A percentile compares a stretch with the other conserved stretches of the same genome.
Evolutionary conservation across 2,888 invertebrate genomes (phyloP).

Genomic region (Cartodere bifasciata): DNA sequence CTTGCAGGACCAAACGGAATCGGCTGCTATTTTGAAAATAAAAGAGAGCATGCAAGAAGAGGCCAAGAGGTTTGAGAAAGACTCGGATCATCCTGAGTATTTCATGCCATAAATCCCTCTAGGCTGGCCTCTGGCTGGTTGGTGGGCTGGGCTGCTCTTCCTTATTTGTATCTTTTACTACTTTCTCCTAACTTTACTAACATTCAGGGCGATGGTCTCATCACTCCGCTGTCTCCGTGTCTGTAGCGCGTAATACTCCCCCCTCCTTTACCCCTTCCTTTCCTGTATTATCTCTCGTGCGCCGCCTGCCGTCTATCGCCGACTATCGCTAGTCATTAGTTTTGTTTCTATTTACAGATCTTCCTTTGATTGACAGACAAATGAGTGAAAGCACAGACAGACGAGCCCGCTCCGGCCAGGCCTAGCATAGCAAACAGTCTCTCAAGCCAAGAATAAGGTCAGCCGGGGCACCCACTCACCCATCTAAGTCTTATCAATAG

Average conservation of each 20-base stretch:
- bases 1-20: slow-evolving; percentile 81
- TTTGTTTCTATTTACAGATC: slow-evolving; percentile 39
- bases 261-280: slow-evolving; percentile 11
- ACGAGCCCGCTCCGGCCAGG: too few species aligned
- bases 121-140: slow-evolving; percentile 36
- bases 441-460: slow-evolving; percentile 23
- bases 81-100: slow-evolving; percentile 93
- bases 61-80: slow-evolving; percentile 97
- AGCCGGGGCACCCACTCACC: too few species aligned
- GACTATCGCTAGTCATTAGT: slow-evolving; percentile 32
- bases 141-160: slow-evolving; percentile 33
- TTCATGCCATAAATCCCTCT: slow-evolving; percentile 80
- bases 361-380: slow-evolving; percentile 36
- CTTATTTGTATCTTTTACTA: too few species aligned
- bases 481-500: too few species aligned
- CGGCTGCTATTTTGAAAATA: slow-evolving; percentile 99
- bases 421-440: too few species aligned
- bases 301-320: slow-evolving; percentile 21
- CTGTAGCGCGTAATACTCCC: slow-evolving; percentile 24
- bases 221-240: slow-evolving; percentile 34
- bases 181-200: too few species aligned
- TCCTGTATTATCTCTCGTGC: slow-evolving; percentile 3
- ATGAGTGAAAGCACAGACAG: too few species aligned
- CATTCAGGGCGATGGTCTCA: slow-evolving; percentile 37
- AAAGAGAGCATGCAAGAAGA: slow-evolving; percentile 99